A percentile compares a stretch with the other conserved stretches of the same genome.
These are phyloP conservation scores for Sphenopsis melanotis DNA, from an alignment of 2,797 vertebrate species.

Conservation along the genomic window DNA sequence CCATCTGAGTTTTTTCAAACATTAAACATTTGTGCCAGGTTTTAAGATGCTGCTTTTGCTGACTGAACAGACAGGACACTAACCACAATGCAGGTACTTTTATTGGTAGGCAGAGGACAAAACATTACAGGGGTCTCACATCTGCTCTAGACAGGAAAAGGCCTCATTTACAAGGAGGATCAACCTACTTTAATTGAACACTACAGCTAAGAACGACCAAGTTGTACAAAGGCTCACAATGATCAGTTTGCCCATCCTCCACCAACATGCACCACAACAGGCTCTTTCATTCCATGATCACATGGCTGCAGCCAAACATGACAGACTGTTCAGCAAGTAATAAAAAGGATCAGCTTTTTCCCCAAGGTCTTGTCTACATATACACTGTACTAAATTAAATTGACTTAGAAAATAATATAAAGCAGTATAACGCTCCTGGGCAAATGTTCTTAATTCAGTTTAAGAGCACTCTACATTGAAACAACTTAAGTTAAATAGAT, in stretches of 20 bases:
- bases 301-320: constrained; percentile 22
- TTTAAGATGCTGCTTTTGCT: background rate
- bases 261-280: background rate
- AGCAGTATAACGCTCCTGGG: background rate
- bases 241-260: constrained; percentile 14
- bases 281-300: constrained; percentile 23
- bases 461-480: constrained; percentile 37
- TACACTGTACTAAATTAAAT: constrained; percentile 34
- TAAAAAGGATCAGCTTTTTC: constrained; percentile 54
- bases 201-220: background rate
- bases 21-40: background rate
- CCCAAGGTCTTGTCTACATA: constrained; percentile 48
- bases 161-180: background rate
- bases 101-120: background rate
- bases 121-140: background rate
- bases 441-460: constrained; percentile 50
- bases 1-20: background rate
- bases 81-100: background rate
- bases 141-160: background rate
- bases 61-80: background rate
- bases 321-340: constrained; percentile 43
- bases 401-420: constrained; percentile 30
- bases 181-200: background rate
- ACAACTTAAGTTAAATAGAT: constrained; percentile 39
- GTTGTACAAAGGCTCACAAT: background rate